These are phyloP conservation scores for Portunus trituberculatus DNA, from an alignment of 1,140 invertebrate species.

Conservation along the genomic window DNA sequence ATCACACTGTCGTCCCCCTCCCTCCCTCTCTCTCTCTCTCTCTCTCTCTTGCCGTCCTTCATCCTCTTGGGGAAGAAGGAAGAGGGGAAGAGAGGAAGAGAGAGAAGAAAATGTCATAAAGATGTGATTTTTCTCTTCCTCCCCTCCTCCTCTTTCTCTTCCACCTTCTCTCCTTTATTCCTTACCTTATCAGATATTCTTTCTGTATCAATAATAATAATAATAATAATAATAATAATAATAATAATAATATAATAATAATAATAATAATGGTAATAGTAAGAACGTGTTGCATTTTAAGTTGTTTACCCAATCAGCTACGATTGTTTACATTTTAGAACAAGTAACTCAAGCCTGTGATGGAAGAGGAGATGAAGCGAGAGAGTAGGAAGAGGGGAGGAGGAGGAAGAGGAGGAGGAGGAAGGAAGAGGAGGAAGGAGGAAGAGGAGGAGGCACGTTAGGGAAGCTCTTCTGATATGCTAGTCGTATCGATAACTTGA, in stretches of 20 bases:
- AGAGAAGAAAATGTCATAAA: background rate
- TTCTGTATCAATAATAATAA: background rate
- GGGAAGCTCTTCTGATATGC: background rate
- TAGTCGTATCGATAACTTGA: background rate
- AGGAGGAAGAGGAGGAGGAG: background rate
- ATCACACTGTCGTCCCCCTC: background rate
- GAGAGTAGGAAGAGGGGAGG: background rate
- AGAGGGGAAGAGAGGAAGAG: background rate
- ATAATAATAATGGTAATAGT: background rate
- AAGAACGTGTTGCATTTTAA: background rate
- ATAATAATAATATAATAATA: background rate
- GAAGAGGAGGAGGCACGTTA: too few relatives aligned
- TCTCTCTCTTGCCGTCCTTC: too few relatives aligned
- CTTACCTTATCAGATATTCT: too few relatives aligned
- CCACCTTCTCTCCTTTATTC: background rate
- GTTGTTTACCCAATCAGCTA: background rate
- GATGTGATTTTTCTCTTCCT: background rate
- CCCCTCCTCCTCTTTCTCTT: background rate
- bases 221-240: background rate
- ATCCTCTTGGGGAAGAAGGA: background rate
- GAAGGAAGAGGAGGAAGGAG: background rate
- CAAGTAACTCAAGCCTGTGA: background rate
- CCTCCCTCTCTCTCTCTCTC: too few relatives aligned
- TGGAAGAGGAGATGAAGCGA: background rate
- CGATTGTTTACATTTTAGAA: background rate